Evolutionary conservation across 37 sponge, comb jelly and placozoan genomes (phyloP), one percentile per base, ranked within the genome.

Genomic region (Hormiphora californensis): DNA sequence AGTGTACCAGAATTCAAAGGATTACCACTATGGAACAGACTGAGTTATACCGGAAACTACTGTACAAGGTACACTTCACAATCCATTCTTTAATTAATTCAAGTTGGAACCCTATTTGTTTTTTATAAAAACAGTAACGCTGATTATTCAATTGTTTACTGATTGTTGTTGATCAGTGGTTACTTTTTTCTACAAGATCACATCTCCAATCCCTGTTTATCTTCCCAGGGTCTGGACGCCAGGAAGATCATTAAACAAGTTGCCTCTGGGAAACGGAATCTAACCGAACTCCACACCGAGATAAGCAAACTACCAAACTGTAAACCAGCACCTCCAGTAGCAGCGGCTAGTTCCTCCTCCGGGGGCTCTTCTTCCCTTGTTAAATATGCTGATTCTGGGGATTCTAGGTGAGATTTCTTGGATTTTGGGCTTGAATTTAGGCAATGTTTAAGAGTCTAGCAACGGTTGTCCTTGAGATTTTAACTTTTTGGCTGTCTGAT

Each of bases 221-320:
- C n/a, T 19, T 59, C 25, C 1, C 81, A 73, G 81, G 81, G 81
- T 9, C 35, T n/a, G 27, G 81, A 73, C 46, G 81, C 81, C 12
- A 73, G 43, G 81, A 73, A 73, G 81, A 73, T 23, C 39, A 73
- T 73, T 21, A 73, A 73, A 28, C 81, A 73, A 22, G 25, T 73
- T 27, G 81, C 81, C 3, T 43, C 81, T 36, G 81, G 81, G 1
- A 3, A 28, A 41, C 28, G 21, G 25, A 73, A 46, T 73, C 46
- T 73, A 33, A 11, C 81, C n/a, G 36, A 40, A 27, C 46, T 73
- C 1, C 81, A 73, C 27, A 33, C 28, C 43, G 81, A 73, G 35
- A 73, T 73, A 46, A 73, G 22, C n/a, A n/a, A n/a, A n/a, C n/a
- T n/a, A n/a, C n/a, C n/a, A n/a, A n/a, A n/a, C n/a, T n/a, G n/a